Conservation (phyloP, 2,888 invertebrate species). For the Oegoconia quadripuncta region DNA sequence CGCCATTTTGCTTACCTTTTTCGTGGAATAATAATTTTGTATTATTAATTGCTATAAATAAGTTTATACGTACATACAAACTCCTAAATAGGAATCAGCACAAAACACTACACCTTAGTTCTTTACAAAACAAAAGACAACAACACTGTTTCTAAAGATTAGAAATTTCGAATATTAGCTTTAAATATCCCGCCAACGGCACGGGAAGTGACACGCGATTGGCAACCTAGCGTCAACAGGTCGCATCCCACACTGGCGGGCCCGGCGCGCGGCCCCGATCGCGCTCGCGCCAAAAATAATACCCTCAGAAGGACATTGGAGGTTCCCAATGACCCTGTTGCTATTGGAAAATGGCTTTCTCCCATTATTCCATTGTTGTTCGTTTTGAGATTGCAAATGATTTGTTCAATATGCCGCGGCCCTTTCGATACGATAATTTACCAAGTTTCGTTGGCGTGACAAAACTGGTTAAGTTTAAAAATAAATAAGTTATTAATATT, state of each 20-base stretch:
- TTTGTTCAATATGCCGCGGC: slow-evolving; percentile 29
- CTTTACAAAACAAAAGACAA: background rate
- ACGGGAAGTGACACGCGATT: slow-evolving; percentile 30
- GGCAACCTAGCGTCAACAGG: slow-evolving; percentile 74
- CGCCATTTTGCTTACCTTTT: no score
- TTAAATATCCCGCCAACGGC: slow-evolving; percentile 45
- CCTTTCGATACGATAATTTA: slow-evolving; percentile 11
- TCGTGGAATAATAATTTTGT: no score
- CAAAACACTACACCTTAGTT: background rate
- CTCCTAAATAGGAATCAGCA: background rate
- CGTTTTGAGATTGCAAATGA: slow-evolving; percentile 38
- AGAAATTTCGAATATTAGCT: slow-evolving; percentile 31
- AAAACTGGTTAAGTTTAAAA: background rate
- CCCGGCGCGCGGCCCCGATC: slow-evolving; percentile 42
- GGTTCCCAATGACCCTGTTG: slow-evolving; percentile 63
- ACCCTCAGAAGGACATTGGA: slow-evolving; percentile 62
- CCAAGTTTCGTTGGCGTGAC: background rate
- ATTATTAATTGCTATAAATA: no score
- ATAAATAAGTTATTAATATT: no score
- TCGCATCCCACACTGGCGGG: slow-evolving; percentile 69
- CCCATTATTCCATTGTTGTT: slow-evolving; percentile 52
- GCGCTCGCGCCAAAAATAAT: slow-evolving; percentile 77
- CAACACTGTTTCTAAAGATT: slow-evolving; percentile 20
- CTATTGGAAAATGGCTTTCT: slow-evolving; percentile 69
- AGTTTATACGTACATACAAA: background rate